Evolutionary conservation across 2,888 invertebrate species (phyloP), one percentile per base, ranked within the genome.

Genomic region (Darwinula stevensoni): DNA sequence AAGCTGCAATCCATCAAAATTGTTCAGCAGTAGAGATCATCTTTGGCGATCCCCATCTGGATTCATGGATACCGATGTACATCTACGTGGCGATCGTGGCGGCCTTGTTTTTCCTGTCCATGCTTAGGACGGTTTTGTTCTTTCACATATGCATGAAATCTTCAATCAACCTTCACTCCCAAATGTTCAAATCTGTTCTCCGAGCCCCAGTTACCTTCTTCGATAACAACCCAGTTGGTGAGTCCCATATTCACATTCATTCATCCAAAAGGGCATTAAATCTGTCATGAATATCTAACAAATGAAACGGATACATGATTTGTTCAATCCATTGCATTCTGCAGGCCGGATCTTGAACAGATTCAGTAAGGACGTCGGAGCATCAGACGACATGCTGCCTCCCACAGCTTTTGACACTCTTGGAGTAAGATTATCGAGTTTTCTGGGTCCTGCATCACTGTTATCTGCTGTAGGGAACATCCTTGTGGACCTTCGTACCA

Each of bases 151-250:
- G 43, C 35, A 38, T 50, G 12, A 40, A 40, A 22, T 6, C 28
- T n/a, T 28, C 28, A 13, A 14, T n/a, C 11, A 5, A n/a, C 44
- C 58, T 72, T 45, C 72, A 72, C 57, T 52, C 56, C 43, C 53
- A 55, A 41, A 56, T 70, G 51, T 58, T 73, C 42, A 49, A 46
- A 41, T 61, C 64, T 46, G 42, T 57, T n/a, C 40, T 55, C 4
- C 36, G 48, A 28, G 42, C 49, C 9, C 46, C 49, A 4, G 44
- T 52, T 13, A 38, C 42, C 15, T 57, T 57, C 43, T 57, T 56
- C 40, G 54, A 54, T 36, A 45, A 41, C 14, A 57, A 55, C 37
- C 54, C 56, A 16, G 46, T 52, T 31, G 56, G 57, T 52, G 36
- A 41, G 48, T 55, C 31, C n/a, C n/a, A n/a, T n/a, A n/a, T n/a